Evolutionary conservation across 2,113 vertebrate genomes (phyloP).

Genomic region (Enhydra lutris): DNA sequence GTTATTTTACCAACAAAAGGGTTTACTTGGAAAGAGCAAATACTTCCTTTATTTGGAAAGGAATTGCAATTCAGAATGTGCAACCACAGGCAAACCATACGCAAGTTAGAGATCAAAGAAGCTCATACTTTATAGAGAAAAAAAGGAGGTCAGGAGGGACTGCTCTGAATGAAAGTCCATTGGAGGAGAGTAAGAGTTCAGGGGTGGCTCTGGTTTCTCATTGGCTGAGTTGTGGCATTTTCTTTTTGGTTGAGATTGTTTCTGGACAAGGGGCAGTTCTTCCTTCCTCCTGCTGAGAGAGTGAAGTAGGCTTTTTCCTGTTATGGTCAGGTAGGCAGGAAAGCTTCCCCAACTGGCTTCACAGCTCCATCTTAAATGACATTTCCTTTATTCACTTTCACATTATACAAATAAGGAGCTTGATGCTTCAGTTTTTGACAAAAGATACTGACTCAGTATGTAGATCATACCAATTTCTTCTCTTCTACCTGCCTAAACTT

Average conservation of each 20-base stretch:
- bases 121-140: neutral
- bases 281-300: neutral
- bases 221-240: neutral
- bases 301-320: neutral
- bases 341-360: neutral
- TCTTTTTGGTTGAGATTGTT: neutral
- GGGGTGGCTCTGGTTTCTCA: neutral
- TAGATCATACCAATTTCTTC: neutral
- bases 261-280: neutral
- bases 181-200: neutral
- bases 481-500: neutral
- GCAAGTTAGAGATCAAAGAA: neutral
- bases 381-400: neutral
- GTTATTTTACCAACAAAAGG: neutral
- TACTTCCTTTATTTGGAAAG: neutral
- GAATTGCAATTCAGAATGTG: neutral
- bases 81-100: neutral
- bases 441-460: neutral
- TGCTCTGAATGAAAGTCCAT: neutral
- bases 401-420: neutral
- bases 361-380: neutral
- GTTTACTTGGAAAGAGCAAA: neutral
- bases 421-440: neutral
- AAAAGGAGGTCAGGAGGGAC: neutral
- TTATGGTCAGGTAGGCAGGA: neutral